A percentile compares a stretch with the other conserved stretches of the same genome.
Evolutionary conservation across 2,797 vertebrate species (phyloP).

Genomic region (Thripadectes ignobilis): DNA sequence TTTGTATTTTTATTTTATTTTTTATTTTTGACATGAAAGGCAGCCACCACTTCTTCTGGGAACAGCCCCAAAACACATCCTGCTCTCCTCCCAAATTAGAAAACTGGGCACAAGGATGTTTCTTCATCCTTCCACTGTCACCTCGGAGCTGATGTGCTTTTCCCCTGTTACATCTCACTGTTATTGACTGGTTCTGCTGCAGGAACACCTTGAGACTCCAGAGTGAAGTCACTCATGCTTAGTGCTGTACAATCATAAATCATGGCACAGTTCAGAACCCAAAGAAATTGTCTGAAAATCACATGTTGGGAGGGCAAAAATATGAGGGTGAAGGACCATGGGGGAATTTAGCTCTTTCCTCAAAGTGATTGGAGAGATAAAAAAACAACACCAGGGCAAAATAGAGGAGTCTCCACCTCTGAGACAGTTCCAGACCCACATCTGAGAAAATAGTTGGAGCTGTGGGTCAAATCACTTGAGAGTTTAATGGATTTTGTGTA

Average conservation of each 20-base stretch:
- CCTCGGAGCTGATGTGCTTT: rapidly evolving
- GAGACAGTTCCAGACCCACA: background rate
- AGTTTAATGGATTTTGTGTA: background rate
- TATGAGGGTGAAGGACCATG: background rate
- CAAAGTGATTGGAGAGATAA: background rate
- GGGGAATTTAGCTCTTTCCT: background rate
- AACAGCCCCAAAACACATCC: background rate
- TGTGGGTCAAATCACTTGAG: background rate
- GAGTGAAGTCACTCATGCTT: background rate
- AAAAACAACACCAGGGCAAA: background rate
- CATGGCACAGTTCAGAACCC: background rate
- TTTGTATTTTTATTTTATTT: background rate
- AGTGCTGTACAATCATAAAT: background rate
- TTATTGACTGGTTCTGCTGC: background rate
- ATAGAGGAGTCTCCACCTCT: background rate
- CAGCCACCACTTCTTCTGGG: background rate
- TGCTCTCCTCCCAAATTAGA: background rate
- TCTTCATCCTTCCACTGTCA: background rate
- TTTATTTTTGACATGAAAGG: background rate
- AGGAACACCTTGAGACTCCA: background rate
- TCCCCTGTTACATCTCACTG: background rate
- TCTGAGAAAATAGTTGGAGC: background rate
- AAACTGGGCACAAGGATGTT: background rate
- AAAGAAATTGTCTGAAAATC: background rate
- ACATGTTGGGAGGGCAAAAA: background rate